A percentile compares a stretch with the other conserved stretches of the same genome.
Conservation (phyloP, 2,113 vertebrate species). For the Aix galericulata region DNA sequence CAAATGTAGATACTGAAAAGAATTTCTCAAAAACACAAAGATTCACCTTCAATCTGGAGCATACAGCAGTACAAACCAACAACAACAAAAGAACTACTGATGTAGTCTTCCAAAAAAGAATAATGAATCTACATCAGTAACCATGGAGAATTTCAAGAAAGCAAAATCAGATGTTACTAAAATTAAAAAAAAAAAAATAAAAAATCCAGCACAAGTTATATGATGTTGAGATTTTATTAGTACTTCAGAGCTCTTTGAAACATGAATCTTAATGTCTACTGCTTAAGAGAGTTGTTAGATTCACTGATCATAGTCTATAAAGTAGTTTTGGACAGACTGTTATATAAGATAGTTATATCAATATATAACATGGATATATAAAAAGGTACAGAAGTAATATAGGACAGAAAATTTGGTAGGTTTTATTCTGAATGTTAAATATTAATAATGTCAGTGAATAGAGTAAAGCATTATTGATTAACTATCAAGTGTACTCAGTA, state of each 20-base stretch:
- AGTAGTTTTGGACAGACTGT: not conserved
- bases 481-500: not conserved
- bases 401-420: not conserved
- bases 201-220: not conserved
- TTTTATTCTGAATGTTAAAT: conserved; percentile 18
- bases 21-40: not conserved
- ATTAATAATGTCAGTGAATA: not conserved
- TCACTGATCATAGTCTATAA: not conserved
- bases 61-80: not conserved
- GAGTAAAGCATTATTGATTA: conserved; percentile 31
- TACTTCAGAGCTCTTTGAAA: not conserved
- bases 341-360: not conserved
- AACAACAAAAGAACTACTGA: not conserved
- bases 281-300: not conserved
- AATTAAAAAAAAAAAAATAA: not conserved
- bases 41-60: not conserved
- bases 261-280: not conserved
- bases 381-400: not conserved
- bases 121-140: not conserved
- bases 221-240: not conserved
- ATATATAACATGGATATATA: not conserved
- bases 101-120: not conserved
- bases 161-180: not conserved
- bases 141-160: not conserved
- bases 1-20: not conserved